phyloP scores from a whole-genome alignment of 2,113 vertebrate genomes.

The Catharus minimus region DNA sequence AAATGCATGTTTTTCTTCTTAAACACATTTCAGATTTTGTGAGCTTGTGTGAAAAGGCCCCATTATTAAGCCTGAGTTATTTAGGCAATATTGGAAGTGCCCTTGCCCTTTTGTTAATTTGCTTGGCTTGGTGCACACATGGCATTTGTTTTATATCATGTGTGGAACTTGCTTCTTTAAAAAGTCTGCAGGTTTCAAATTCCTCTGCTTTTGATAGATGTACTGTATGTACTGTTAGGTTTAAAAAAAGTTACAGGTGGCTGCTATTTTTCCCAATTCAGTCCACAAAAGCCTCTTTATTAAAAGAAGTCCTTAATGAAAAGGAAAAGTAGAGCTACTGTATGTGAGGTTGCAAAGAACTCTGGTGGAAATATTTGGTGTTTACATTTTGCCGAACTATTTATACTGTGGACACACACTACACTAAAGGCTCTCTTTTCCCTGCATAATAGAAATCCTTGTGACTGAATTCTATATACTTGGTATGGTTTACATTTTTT shows the following conservation, averaged over 20 bases:
- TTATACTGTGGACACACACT: slow-evolving; percentile 64
- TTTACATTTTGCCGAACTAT: slow-evolving; percentile 78
- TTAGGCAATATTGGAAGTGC: slow-evolving; percentile 59
- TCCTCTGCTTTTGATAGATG: slow-evolving; percentile 58
- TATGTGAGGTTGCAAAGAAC: slow-evolving; percentile 68
- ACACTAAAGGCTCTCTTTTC: slow-evolving; percentile 72
- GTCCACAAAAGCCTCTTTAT: slow-evolving; percentile 76
- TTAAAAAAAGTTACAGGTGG: slow-evolving; percentile 69
- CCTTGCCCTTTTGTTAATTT: slow-evolving; percentile 69
- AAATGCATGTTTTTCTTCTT: slow-evolving; percentile 55
- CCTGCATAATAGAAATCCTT: slow-evolving; percentile 76
- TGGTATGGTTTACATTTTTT: slow-evolving; percentile 68
- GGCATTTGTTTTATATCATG: slow-evolving; percentile 69
- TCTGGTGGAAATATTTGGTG: slow-evolving; percentile 75
- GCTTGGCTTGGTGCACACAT: slow-evolving; percentile 58
- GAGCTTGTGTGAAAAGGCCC: slow-evolving; percentile 50
- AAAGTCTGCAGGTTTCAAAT: slow-evolving; percentile 69
- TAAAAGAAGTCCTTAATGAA: slow-evolving; percentile 67
- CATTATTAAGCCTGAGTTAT: slow-evolving; percentile 57
- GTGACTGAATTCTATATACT: slow-evolving; percentile 69
- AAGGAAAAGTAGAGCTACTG: slow-evolving; percentile 74
- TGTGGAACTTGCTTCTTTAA: slow-evolving; percentile 64
- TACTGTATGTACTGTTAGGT: slow-evolving; percentile 64
- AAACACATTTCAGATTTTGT: slow-evolving; percentile 42
- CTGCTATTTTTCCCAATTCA: slow-evolving; percentile 66